Base-by-base conservation (phyloP, 2,888 invertebrate genomes). In the Amiota communis region DNA sequence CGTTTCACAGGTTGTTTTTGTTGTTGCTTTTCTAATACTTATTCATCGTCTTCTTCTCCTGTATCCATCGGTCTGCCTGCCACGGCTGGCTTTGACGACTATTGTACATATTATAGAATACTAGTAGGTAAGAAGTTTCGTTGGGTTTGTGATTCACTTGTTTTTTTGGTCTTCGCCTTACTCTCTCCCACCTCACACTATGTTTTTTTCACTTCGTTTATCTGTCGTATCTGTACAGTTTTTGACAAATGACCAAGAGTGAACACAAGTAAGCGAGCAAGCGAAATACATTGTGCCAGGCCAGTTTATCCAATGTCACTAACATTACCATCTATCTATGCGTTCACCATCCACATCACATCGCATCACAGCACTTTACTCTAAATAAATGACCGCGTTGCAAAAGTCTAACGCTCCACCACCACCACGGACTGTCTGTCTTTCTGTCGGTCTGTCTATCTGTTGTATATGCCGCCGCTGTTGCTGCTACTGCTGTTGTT, bases 231-330 rank as follows among this genome's bases (percentile, higher is more conserved):
- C n/a, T 49, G 72, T 71, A 72, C 56, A 68, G 73, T 75, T 36
- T 75, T 72, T 81, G 83, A 81, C 83, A 81, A 81, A 83, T 72
- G 72, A 72, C 72, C 65, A 59, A 49, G 67, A 20, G 36, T 53
- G 53, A 53, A 53, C 63, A 46, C 15, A 20, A 59, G 59, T 17
- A 20, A 46, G 70, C 53, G n/a, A n/a, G 53, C 53, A 53, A 53
- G 53, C 36, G 8, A 6, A 36, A 36, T 13, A 59, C 59, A 20
- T 36, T 36, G 36, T 36, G 36, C 36, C 36, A 36, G 3, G 36
- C 36, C 36, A 36, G 36, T 36, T 36, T 36, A 59, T 20, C 59
- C 15, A 59, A 59, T 20, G 15, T 59, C 10, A 20, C 59, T 15
- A 4, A 59, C 59, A 59, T 51, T 51, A n/a, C 53, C 53, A n/a